These are phyloP conservation scores for Sesamia nonagrioides DNA, from an alignment of 1,140 invertebrate genomes.

Conservation along the genomic window DNA sequence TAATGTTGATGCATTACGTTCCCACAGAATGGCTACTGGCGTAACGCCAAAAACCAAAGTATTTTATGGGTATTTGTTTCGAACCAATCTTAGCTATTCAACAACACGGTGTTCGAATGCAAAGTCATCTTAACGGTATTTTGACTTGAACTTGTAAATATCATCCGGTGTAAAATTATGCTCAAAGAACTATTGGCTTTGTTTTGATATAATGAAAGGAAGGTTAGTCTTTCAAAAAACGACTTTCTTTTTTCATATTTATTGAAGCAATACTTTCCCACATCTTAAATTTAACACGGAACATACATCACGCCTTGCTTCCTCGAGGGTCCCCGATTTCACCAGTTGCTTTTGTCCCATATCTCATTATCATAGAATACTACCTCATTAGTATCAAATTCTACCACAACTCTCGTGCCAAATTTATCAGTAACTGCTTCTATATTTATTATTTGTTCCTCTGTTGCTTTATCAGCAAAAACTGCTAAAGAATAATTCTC, in stretches of 20 bases:
- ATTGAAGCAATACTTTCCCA: not conserved
- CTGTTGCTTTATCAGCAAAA: not conserved
- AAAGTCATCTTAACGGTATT: not conserved
- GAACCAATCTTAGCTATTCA: constrained; percentile 9
- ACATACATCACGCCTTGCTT: too few species aligned
- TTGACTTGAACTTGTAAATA: not conserved
- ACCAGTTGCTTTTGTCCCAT: too few species aligned
- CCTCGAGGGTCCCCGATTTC: too few species aligned
- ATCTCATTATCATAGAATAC: too few species aligned
- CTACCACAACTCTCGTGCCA: not conserved
- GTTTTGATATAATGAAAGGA: not conserved
- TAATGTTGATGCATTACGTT: constrained; percentile 52
- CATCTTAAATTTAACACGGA: too few species aligned
- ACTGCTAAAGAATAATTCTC: not conserved
- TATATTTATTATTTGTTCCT: not conserved
- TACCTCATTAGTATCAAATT: too few species aligned
- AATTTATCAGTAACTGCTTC: not conserved
- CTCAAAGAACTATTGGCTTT: not conserved
- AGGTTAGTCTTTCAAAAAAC: not conserved
- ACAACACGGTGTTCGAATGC: not conserved
- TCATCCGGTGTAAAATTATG: not conserved
- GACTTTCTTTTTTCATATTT: not conserved
- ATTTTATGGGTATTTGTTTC: constrained; percentile 33
- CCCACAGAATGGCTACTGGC: constrained; percentile 46
- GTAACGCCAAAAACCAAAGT: constrained; percentile 26